Evolutionary conservation across 2,888 invertebrate genomes (phyloP), one percentile per base, ranked within the genome.

Genomic region (Pristionchus fissidentatus): DNA sequence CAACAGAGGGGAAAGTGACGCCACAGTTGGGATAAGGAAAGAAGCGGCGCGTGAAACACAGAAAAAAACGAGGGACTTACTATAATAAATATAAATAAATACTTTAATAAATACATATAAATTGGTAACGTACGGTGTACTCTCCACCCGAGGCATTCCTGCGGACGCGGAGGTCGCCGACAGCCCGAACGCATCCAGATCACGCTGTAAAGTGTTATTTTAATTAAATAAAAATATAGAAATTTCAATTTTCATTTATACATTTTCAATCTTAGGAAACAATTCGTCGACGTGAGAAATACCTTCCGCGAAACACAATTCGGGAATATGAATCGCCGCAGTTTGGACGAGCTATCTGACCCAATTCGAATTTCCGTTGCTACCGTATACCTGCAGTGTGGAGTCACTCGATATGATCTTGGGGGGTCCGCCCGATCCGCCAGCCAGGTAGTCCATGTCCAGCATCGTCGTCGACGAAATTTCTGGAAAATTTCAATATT

Each of bases 151-250:
- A 10, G 82, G 82, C 70, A 82, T 66, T 19, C 82, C 82, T 19
- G 41, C 60, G 15, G 82, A 82, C 35, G 82, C 49, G 7, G 41
- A 22, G 15, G 82, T 82, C 4, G 82, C 55, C 35, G 82, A 82
- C 19, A 82, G 82, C 15, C 82, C 82, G 82, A 82, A 82, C 15
- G 82, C 82, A 29, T 70, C 70, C 66, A 82, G 41, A 7, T 66
- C 66, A 26, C 46, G n/a, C 82, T 82, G 26, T 8, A 66, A 35
- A n/a, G n/a, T n/a, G n/a, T n/a, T 29, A 41, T 15, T 15, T 38
- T 32, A 35, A 35, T 66, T 66, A 35, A 32, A 8, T 66, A 5
- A 19, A 66, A 7, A 32, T 8, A 35, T 32, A 3, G 32, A 66
- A 32, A 43, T 43, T 15, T 46, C 26, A 57, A n/a, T 57, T n/a